Evolutionary conservation across 2,797 vertebrate species (phyloP).

Genomic region (Helicolenus hilgendorfi): DNA sequence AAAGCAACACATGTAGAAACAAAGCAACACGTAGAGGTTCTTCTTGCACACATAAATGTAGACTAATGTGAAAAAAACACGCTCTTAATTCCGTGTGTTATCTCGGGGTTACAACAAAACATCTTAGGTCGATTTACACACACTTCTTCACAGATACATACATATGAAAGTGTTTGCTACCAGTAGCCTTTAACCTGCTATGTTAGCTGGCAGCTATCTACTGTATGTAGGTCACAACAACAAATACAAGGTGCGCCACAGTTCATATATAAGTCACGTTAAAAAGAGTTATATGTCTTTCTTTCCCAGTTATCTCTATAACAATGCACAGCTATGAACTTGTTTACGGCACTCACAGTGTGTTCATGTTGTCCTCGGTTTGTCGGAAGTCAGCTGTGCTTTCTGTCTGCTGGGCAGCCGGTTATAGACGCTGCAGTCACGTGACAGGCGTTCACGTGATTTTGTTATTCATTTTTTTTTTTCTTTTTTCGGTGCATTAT

Average conservation of each 20-base stretch:
- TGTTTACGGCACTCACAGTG: slow-evolving; percentile 67
- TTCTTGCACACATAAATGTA: neutral
- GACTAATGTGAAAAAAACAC: neutral
- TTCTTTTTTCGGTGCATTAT: neutral
- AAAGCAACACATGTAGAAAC: neutral
- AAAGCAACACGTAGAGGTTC: neutral
- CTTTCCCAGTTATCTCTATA: rapidly evolving
- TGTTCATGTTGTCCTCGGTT: slow-evolving; percentile 68
- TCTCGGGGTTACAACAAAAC: neutral
- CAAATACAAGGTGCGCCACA: neutral
- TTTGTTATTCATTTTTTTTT: neutral
- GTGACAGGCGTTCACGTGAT: slow-evolving; percentile 67
- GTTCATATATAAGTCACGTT: too few relatives aligned
- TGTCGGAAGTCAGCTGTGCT: neutral
- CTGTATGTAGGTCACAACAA: slow-evolving; percentile 30
- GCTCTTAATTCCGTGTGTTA: neutral
- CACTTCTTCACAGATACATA: neutral
- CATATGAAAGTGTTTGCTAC: too few relatives aligned
- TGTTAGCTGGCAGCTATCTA: slow-evolving; percentile 40
- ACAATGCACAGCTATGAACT: neutral
- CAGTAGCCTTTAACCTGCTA: neutral
- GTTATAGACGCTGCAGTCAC: slow-evolving; percentile 44
- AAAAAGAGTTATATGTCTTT: too few relatives aligned
- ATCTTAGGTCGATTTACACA: neutral
- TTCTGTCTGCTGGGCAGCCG: neutral